Evolutionary conservation across 2,113 vertebrate genomes (phyloP).

Genomic region (Antechinus stuartii): DNA sequence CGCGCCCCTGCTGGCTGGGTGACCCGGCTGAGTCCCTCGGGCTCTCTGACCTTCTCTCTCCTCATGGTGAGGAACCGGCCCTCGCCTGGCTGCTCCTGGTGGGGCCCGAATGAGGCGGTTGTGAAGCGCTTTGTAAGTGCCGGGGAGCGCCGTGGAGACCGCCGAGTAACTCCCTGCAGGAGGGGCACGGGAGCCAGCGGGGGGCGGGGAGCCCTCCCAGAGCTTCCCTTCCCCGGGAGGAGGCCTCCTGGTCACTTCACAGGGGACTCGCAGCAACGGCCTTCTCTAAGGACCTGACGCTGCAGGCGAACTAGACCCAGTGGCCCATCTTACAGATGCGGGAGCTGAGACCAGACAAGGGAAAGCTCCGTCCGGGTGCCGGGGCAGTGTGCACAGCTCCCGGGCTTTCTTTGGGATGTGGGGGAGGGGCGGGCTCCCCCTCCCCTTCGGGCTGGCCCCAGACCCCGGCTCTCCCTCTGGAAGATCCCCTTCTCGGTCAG

Average conservation of each 20-base stretch:
- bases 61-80: not conserved
- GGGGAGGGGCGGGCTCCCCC: not conserved
- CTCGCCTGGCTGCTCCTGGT: accelerated
- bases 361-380: too few relatives aligned
- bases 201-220: too few relatives aligned
- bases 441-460: not conserved
- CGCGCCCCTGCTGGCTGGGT: not conserved
- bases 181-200: too few relatives aligned
- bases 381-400: too few relatives aligned
- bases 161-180: too few relatives aligned
- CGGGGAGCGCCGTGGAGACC: too few relatives aligned
- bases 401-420: not conserved
- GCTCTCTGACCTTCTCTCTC: not conserved
- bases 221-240: too few relatives aligned
- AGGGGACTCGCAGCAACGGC: not conserved
- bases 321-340: not conserved
- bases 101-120: too few relatives aligned
- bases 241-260: not conserved
- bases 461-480: not conserved
- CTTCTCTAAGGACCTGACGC: not conserved
- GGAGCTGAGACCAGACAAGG: not conserved
- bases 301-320: not conserved
- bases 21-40: not conserved
- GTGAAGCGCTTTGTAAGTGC: not conserved
- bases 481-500: not conserved